Percentiles rank a stretch among this genome's conserved stretches.
These are phyloP conservation scores for Dynastes hyllus DNA, from an alignment of 2,888 invertebrate genomes.

Conservation along the genomic window DNA sequence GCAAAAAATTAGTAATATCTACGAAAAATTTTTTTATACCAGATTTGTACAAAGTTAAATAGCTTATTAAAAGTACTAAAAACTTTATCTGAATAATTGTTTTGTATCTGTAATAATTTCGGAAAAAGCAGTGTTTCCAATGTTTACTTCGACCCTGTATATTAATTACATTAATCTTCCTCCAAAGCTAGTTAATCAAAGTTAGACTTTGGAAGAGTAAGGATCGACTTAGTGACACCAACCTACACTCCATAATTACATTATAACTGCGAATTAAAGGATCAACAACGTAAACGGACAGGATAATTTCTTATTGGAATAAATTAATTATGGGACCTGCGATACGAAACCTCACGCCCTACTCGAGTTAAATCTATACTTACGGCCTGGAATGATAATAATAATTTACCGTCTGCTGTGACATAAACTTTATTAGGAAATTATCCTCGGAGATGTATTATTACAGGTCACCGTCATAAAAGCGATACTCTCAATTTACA, in stretches of 20 bases:
- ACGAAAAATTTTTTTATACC: no score
- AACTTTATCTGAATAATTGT: no score
- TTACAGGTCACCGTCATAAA: background rate
- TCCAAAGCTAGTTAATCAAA: no score
- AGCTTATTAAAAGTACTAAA: no score
- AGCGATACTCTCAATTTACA: background rate
- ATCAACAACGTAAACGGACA: background rate
- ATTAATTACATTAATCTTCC: no score
- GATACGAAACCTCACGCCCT: background rate
- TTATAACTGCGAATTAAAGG: background rate
- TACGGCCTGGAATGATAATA: background rate
- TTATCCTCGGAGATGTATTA: background rate
- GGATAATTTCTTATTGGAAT: background rate
- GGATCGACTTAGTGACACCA: background rate
- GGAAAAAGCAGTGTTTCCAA: no score
- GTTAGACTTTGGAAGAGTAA: no score
- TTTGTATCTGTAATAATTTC: no score
- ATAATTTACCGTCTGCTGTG: background rate
- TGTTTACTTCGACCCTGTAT: no score
- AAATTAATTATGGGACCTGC: background rate
- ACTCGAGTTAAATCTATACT: background rate
- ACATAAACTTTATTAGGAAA: conserved; percentile 3
- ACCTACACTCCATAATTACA: background rate
- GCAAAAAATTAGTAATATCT: no score
- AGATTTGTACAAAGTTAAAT: no score